Base-by-base conservation (phyloP, 2,797 vertebrate genomes). In the Diplodus puntazzo region DNA sequence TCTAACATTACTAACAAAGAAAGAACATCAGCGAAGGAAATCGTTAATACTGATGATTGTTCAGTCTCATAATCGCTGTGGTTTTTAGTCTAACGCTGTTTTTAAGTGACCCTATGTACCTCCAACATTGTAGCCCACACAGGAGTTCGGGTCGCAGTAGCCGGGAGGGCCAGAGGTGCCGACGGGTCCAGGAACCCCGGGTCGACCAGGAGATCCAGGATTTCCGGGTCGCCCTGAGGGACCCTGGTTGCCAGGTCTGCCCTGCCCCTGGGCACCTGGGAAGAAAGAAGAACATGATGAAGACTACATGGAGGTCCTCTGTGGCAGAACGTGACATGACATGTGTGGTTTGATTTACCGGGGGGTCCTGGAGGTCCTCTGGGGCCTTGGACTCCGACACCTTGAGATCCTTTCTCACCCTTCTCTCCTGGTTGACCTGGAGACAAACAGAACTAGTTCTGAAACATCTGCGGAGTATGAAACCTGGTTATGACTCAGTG, bases 71-170 rank as follows among this genome's bases (percentile, higher is more conserved):
- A 2, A 53, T 9, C 21, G n/a, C 53, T 43, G 62, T 48, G 10
- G 39, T 11, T 39, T 27, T 27, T 11, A 20, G 17, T 18, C 17
- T n/a, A 4, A 1, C 1, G 3, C 16, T 11, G 14, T 4, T 1
- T 21, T 42, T 23, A 0, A 25, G 5, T 2, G 11, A 16, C 66
- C 91, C 86, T 43, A 87, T 71, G 89, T 94, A 99, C 98, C 97
- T 95, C 96, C 97, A 12, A 96, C 95, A 2, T 97, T 97, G 1
- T 98, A 99, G 45, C 97, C 95, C 85, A 97, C 92, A 73, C 98
- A 99, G 12, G 98, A 96, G 75, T 98, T 97, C 0, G 97, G 96
- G 82, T 99, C 98, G 0, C 98, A 99, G 90, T 99, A 99, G 1
- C 98, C 98, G 0, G 97, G 97, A 0, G 97, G 96, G 2, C 98